phyloP scores from a whole-genome alignment of 1,140 invertebrate genomes.

The Trialeurodes vaporariorum region DNA sequence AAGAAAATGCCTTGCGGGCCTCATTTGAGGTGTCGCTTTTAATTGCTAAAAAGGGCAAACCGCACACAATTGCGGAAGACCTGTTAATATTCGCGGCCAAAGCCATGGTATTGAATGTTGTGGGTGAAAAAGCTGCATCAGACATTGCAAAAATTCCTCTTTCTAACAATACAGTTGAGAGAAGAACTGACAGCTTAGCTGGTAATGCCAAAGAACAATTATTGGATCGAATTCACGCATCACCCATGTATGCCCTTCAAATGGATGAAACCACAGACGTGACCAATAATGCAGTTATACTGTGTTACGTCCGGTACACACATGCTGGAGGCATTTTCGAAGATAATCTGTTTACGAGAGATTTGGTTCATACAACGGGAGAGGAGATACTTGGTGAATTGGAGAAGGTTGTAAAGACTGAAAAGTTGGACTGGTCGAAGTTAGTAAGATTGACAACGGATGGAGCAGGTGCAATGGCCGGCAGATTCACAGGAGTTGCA shows the following conservation, averaged over 20 bases:
- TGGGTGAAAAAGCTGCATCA: constrained; percentile 27
- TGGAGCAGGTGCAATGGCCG: constrained; percentile 9
- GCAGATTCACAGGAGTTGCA: constrained; percentile 7
- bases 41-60: constrained; percentile 31
- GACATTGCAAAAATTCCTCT: constrained; percentile 24
- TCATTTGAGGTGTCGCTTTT: constrained; percentile 25
- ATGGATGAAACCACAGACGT: no score
- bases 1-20: constrained; percentile 24
- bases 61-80: constrained; percentile 32
- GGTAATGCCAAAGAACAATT: constrained; percentile 25
- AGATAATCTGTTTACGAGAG: constrained; percentile 24
- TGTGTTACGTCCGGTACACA: no score
- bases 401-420: constrained; percentile 20
- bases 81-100: constrained; percentile 30
- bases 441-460: constrained; percentile 11
- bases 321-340: constrained; percentile 25
- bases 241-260: constrained; percentile 23
- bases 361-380: constrained; percentile 23
- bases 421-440: constrained; percentile 11
- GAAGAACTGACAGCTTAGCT: constrained; percentile 26
- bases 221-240: constrained; percentile 22
- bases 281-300: constrained; percentile 24
- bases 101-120: constrained; percentile 22
- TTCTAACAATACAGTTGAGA: constrained; percentile 27
- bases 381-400: constrained; percentile 23